Conservation (phyloP, 2,113 vertebrate genomes). For the Oenanthe melanoleuca region DNA sequence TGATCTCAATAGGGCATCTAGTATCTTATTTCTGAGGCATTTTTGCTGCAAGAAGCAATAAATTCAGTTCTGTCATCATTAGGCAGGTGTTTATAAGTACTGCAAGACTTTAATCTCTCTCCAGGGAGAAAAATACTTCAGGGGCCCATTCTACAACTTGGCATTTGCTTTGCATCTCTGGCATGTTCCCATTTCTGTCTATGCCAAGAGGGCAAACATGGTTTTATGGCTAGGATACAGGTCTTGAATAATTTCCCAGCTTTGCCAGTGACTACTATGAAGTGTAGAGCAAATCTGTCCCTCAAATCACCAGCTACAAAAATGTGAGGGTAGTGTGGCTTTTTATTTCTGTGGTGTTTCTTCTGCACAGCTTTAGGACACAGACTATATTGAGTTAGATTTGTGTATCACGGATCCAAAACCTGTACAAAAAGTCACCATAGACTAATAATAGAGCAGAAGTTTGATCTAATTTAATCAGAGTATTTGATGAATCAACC, state of each 20-base stretch:
- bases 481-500: background rate
- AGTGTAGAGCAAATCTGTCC: background rate
- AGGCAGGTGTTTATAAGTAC: slow-evolving; percentile 64
- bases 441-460: background rate
- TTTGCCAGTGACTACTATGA: background rate
- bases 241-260: background rate
- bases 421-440: background rate
- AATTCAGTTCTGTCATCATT: slow-evolving; percentile 59
- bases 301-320: background rate
- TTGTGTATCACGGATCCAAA: background rate
- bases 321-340: background rate
- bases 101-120: slow-evolving; percentile 59
- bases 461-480: background rate
- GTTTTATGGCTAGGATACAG: background rate
- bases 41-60: slow-evolving; percentile 56
- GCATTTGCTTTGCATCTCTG: slow-evolving; percentile 25
- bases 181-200: background rate
- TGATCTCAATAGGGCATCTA: slow-evolving; percentile 9
- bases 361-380: background rate
- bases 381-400: rapidly evolving
- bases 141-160: background rate
- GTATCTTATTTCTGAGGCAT: slow-evolving; percentile 63
- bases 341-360: background rate
- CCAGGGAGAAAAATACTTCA: slow-evolving; percentile 30
- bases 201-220: background rate